Evolutionary conservation across 2,888 invertebrate species (phyloP).

Genomic region (Podabrus alpinus): DNA sequence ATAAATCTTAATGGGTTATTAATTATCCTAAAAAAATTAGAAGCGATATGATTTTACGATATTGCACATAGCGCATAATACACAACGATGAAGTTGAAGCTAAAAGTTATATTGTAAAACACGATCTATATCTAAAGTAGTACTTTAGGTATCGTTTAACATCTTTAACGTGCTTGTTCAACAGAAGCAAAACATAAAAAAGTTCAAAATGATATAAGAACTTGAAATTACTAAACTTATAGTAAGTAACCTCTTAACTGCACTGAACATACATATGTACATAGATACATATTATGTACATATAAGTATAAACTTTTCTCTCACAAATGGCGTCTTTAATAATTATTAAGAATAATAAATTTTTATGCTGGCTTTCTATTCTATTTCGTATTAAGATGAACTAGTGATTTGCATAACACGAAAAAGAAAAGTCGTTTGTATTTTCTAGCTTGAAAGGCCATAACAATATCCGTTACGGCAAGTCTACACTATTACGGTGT

Average conservation of each 20-base stretch:
- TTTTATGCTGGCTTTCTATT: not conserved
- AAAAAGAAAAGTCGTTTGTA: conserved; percentile 22
- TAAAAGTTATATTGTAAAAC: not conserved
- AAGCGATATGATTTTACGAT: not conserved
- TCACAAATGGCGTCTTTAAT: not conserved
- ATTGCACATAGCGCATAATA: not conserved
- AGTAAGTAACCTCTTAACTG: not conserved
- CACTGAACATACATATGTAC: not conserved
- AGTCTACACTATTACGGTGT: conserved; percentile 10
- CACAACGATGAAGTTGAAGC: not conserved
- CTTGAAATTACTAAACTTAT: not conserved
- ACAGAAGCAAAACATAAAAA: not conserved
- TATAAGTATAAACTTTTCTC: too few species aligned
- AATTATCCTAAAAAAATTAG: not conserved
- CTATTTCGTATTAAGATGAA: not conserved
- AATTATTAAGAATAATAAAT: not conserved
- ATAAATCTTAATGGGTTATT: not conserved
- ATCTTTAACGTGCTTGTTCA: not conserved
- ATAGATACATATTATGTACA: too few species aligned
- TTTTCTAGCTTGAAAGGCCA: conserved; percentile 2
- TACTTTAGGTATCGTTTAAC: not conserved
- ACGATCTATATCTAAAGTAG: not conserved
- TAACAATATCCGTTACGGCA: conserved; percentile 18
- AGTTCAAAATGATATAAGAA: not conserved
- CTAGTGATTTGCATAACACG: not conserved